Evolutionary conservation across 2,888 invertebrate species (phyloP).

Genomic region (Liodrosophila aerea): DNA sequence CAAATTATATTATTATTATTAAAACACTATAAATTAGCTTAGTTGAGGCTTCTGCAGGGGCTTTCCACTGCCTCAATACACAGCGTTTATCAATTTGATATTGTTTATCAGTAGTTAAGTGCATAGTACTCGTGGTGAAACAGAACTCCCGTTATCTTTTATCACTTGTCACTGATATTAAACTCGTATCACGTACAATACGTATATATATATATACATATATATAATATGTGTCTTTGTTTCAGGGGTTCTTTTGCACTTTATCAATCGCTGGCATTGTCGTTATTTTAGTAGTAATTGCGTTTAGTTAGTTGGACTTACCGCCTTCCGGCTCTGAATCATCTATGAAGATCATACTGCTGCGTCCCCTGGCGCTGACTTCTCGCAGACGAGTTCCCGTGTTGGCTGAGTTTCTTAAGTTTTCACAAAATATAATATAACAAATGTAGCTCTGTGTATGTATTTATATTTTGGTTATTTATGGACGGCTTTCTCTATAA

Average conservation of each 20-base stretch:
- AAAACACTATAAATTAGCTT: neutral
- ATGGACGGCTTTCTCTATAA: slow-evolving; percentile 28
- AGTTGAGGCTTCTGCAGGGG: slow-evolving; percentile 24
- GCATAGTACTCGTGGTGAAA: slow-evolving; percentile 1
- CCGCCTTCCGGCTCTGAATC: slow-evolving; percentile 95
- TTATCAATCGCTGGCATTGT: slow-evolving; percentile 4
- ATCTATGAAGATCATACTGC: slow-evolving; percentile 92
- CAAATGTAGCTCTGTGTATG: slow-evolving; percentile 3
- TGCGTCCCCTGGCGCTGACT: slow-evolving; percentile 55
- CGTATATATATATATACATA: slow-evolving; percentile 18
- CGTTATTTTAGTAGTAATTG: slow-evolving; percentile 1
- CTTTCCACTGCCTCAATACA: slow-evolving; percentile 34
- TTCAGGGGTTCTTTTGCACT: neutral
- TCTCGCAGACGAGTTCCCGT: slow-evolving; percentile 77
- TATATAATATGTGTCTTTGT: neutral
- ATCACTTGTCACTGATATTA: slow-evolving; percentile 44
- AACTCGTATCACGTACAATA: slow-evolving; percentile 5
- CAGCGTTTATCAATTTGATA: slow-evolving; percentile 26
- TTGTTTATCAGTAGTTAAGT: slow-evolving; percentile 15
- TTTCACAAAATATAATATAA: slow-evolving; percentile 4
- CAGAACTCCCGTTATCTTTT: slow-evolving; percentile 16
- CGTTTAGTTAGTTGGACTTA: slow-evolving; percentile 83
- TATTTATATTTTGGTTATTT: slow-evolving; percentile 26
- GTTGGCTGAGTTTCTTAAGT: slow-evolving; percentile 16
- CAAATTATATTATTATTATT: neutral